Percentiles rank a stretch among this genome's conserved stretches.
Conservation (phyloP, 2,888 invertebrate species). For the Pachycephus smyrnensis region DNA sequence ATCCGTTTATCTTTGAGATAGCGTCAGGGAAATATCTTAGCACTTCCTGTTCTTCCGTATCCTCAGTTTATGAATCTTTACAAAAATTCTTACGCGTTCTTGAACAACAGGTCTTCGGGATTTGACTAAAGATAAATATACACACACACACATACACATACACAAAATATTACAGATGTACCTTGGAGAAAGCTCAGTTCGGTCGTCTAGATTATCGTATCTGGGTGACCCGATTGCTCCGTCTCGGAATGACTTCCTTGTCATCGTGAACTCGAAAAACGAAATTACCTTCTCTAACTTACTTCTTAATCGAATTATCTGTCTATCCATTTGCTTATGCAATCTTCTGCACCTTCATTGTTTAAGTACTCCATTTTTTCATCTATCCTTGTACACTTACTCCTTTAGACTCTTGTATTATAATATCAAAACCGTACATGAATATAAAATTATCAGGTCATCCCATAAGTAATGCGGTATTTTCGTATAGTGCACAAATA, state of each 20-base stretch:
- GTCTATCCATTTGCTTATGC: slow-evolving; percentile 23
- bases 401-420: background rate
- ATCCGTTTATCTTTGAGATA: background rate
- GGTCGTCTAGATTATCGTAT: slow-evolving; percentile 56
- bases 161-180: background rate
- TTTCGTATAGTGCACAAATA: background rate
- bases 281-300: background rate
- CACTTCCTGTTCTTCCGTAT: background rate
- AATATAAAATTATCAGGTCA: too few species aligned
- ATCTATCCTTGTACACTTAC: background rate
- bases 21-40: background rate
- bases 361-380: background rate
- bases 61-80: background rate
- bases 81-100: background rate
- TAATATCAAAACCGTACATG: background rate
- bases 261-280: slow-evolving; percentile 16
- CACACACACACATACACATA: background rate
- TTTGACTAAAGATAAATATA: background rate
- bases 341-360: background rate
- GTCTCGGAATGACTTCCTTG: slow-evolving; percentile 36
- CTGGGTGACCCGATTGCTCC: slow-evolving; percentile 64
- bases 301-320: background rate
- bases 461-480: too few species aligned
- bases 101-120: background rate
- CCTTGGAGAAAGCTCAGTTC: slow-evolving; percentile 55